Evolutionary conservation across 2,113 vertebrate species (phyloP), one percentile per base, ranked within the genome.

Genomic region (Capreolus pygargus): DNA sequence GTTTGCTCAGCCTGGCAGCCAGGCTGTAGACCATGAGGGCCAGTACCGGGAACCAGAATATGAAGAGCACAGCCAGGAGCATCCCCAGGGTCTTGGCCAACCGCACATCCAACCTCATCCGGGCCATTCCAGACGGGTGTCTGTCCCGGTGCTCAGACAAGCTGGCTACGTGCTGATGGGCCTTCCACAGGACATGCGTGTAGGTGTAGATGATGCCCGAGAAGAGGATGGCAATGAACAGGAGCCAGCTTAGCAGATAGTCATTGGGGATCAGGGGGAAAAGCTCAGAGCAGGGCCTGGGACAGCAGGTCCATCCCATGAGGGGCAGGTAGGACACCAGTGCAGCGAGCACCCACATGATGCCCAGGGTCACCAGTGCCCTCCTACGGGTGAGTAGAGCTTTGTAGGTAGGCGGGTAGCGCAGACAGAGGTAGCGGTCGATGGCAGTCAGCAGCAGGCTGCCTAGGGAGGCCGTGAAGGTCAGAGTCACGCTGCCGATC

Each of bases 401-500:
- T 98, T 99, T 99, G 98, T 99, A 99, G 1, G 98, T 30, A 0
- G 98, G 98, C 1, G 99, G 99, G 25, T 98, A 98, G 90, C 99
- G 96, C 97, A 99, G 99, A 98, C 99, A 99, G 95, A 99, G 97
- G 98, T 99, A 99, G 16, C 99, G 99, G 98, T 99, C 99, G 74
- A 99, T 87, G 8, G 99, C 99, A 0, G 99, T 99, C 94, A 99
- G 98, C 97, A 99, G 98, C 93, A 99, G 98, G 97, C 99, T 99
- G 90, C 99, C 99, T 89, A 99, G 99, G 3, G 99, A 99, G 74
- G 99, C 99, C 0, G 99, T 99, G 97, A 99, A 99, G 74, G 99
- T 98, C 15, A 99, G 97, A 91, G 98, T 99, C 97, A 99, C 99
- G 0, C 99, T 99, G 27, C 99, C 99, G 3, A 99, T 98, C 98